Conservation (phyloP, 2,797 vertebrate species). For the Coendou prehensilis region DNA sequence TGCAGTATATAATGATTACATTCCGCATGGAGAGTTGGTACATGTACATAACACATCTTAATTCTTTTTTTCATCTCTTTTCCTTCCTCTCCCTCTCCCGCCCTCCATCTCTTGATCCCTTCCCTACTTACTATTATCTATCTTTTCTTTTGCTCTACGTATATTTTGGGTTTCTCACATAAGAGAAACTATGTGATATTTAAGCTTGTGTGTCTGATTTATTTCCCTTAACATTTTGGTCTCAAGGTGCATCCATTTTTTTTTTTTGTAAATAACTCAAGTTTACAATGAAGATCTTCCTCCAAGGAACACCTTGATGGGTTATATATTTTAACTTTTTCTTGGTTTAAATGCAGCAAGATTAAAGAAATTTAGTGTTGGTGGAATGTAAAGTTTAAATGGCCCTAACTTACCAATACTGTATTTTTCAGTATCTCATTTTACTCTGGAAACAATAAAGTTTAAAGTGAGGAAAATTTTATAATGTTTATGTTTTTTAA, state of each 20-base stretch:
- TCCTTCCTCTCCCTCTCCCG: not conserved
- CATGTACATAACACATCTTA: not conserved
- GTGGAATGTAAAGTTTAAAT: not conserved
- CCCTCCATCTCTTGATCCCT: not conserved
- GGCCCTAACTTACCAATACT: not conserved
- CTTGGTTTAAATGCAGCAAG: not conserved
- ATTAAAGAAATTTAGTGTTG: not conserved
- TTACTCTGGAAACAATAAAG: not conserved
- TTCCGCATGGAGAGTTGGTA: not conserved
- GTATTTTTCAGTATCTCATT: conserved; percentile 17
- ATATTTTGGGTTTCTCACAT: not conserved
- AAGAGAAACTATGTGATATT: not conserved
- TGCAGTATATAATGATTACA: not conserved
- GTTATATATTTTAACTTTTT: not conserved
- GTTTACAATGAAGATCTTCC: not conserved
- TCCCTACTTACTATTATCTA: not conserved
- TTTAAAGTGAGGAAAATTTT: conserved; percentile 34
- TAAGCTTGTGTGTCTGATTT: not conserved
- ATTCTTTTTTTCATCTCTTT: not conserved
- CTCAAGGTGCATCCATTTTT: not conserved
- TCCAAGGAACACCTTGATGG: not conserved
- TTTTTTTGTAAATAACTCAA: not conserved
- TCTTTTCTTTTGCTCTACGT: not conserved
- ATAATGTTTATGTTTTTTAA: conserved; percentile 26
- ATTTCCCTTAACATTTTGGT: not conserved